Evolutionary conservation across 30 jellyfish, hydroid and myxozoan species (phyloP), one percentile per base, ranked within the genome.

Genomic region (Aurelia sp.): DNA sequence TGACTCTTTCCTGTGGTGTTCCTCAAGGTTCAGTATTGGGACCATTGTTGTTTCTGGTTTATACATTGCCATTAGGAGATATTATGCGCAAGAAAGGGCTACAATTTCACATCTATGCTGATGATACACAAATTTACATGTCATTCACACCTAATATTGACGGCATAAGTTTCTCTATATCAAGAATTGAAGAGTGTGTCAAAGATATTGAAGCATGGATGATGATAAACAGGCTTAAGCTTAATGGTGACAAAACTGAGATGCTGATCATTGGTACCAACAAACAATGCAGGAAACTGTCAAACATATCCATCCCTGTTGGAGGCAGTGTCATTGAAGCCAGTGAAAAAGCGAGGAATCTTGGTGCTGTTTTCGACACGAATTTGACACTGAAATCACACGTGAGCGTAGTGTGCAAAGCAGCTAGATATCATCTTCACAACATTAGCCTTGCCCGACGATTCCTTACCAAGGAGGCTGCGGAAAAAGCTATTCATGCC

Each of bases 361-460:
- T 84, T 62, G 81, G 81, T 41, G 81, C 33, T 40, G 63, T 84
- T 71, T 82, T 84, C 72, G 80, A 71, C 51, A 84, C 50, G 53
- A 71, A 63, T 72, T 63, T 71, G 73, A 60, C 66, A 21, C 81
- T 84, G 81, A 73, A 84, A 84, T 71, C 73, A 58, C 93, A 84
- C 65, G 87, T 84, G 80, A 84, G 44, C 59, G 68, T 41, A 27
- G 8, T 84, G 81, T 71, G 82, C 88, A 72, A 84, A 84, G 71
- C 93, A 55, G 93, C 93, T 62, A 67, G 91, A 60, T 82, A 82
- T 60, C 77, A 82, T 58, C 77, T 82, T 78, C 85, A 82, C 85
- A 82, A 67, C 91, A 66, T 82, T 47, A 51, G 57, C 77, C 85
- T 67, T 52, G 57, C 90, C 65, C 82, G 74, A 53, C 67, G 85